phyloP scores from a whole-genome alignment of 2,113 vertebrate genomes.

The Meleagris gallopavo region DNA sequence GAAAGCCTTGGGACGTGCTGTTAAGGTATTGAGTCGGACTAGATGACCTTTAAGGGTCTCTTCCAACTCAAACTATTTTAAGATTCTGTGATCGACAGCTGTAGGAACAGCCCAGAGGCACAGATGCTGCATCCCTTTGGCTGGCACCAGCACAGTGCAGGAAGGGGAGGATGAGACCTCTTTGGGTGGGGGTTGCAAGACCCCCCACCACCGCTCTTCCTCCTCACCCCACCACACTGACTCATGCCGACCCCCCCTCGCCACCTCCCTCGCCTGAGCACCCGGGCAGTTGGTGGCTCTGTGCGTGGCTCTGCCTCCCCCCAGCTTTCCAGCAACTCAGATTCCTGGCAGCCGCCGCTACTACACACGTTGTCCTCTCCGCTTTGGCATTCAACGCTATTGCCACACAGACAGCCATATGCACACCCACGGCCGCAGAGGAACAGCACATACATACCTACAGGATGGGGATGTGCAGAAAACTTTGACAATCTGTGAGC shows the following conservation, averaged over 20 bases:
- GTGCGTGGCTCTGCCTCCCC: background rate
- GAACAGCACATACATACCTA: conserved; percentile 53
- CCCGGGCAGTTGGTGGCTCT: background rate
- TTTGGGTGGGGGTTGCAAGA: accelerated
- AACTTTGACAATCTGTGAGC: conserved; percentile 57
- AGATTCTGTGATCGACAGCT: background rate
- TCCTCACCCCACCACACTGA: background rate
- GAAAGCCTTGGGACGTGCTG: background rate
- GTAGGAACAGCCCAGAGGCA: background rate
- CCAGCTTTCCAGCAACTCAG: background rate
- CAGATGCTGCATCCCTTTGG: background rate
- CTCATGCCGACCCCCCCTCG: background rate
- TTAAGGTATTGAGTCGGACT: background rate
- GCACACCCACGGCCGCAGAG: conserved; percentile 55
- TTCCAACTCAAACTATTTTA: no score
- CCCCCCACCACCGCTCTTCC: background rate
- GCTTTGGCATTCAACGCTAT: conserved; percentile 44
- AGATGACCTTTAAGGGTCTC: no score
- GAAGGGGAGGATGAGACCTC: background rate
- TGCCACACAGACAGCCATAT: conserved; percentile 60
- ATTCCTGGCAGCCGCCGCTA: conserved; percentile 37
- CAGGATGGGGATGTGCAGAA: conserved; percentile 35
- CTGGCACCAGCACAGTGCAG: background rate
- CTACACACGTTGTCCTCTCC: conserved; percentile 62
- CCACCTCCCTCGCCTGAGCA: background rate